phyloP scores from a whole-genome alignment of 2,888 invertebrate genomes.

The Parnassius apollo region DNA sequence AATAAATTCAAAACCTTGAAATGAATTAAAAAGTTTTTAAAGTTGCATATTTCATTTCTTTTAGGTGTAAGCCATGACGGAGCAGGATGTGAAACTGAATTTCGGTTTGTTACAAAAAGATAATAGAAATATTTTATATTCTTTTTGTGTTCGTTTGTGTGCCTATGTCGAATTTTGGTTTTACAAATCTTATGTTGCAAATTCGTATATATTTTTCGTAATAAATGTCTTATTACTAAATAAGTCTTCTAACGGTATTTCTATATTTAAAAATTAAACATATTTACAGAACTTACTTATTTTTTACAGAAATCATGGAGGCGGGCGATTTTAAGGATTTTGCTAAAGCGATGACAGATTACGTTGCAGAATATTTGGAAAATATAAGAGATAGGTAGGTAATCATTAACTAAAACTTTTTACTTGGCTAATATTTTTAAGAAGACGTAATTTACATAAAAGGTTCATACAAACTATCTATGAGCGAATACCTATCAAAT shows the following conservation, averaged over 20 bases:
- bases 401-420: too few species aligned
- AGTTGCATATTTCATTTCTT: constrained; percentile 23
- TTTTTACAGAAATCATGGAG: constrained; percentile 84
- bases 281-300: constrained; percentile 17
- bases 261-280: constrained; percentile 2
- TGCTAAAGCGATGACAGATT: constrained; percentile 96
- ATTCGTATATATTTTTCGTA: constrained; percentile 8
- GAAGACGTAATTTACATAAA: too few species aligned
- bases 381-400: constrained; percentile 93
- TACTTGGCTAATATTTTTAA: too few species aligned
- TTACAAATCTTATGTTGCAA: constrained; percentile 15
- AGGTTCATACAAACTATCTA: too few species aligned
- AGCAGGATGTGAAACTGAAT: constrained; percentile 53
- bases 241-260: not conserved
- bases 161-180: constrained; percentile 4
- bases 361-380: constrained; percentile 95
- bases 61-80: constrained; percentile 49
- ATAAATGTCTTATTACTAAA: constrained; percentile 16
- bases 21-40: too few species aligned
- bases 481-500: too few species aligned
- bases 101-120: constrained; percentile 52
- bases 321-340: constrained; percentile 91
- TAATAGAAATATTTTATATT: constrained; percentile 15
- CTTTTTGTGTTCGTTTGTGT: constrained; percentile 2
- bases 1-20: too few species aligned